Base-by-base conservation (phyloP, 2,888 invertebrate genomes). In the Drosophila sordidapex region DNA sequence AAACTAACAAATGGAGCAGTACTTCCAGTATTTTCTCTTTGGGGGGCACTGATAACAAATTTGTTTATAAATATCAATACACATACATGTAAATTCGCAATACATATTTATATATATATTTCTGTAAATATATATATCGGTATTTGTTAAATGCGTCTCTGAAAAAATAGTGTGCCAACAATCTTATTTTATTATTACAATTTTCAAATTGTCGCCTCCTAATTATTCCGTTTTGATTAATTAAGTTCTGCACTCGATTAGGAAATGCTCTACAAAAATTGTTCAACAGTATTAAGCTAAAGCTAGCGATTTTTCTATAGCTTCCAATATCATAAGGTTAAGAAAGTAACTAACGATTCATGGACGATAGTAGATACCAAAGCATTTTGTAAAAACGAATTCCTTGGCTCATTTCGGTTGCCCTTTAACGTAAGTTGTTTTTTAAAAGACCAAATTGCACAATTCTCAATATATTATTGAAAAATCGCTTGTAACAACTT, bases 121-220 rank as follows among this genome's bases (percentile, higher is more conserved):
- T 79, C 60, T 67, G 53, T 81, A 71, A 67, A 69, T 81, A 54
- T 81, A 75, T 81, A 73, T 79, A 59, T 82, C 67, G 69, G 60
- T 83, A 87, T 72, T 76, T 81, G 62, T 84, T 85, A 85, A 85
- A 85, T 85, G 84, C 84, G 85, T 89, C 72, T 87, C 89, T 89
- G 89, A 89, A 87, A 84, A 85, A 87, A 85, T 87, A 83, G 74
- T 79, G 76, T 87, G 48, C 73, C 81, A 81, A 81, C 79, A 81
- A 81, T 74, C 71, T 74, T 58, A 72, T 71, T 73, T 67, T 69
- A 57, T 27, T 43, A 40, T 57, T 27, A 38, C 27, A 25, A 56
- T 38, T 38, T 62, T 43, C 36, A 35, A 25, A 33, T 57, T 65
- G 46, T 29, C 46, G 62, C 46, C n/a, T 54, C 49, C 29, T 25